These are phyloP conservation scores for Nyleta sp. DNA, from an alignment of 2,888 invertebrate species.

Conservation along the genomic window DNA sequence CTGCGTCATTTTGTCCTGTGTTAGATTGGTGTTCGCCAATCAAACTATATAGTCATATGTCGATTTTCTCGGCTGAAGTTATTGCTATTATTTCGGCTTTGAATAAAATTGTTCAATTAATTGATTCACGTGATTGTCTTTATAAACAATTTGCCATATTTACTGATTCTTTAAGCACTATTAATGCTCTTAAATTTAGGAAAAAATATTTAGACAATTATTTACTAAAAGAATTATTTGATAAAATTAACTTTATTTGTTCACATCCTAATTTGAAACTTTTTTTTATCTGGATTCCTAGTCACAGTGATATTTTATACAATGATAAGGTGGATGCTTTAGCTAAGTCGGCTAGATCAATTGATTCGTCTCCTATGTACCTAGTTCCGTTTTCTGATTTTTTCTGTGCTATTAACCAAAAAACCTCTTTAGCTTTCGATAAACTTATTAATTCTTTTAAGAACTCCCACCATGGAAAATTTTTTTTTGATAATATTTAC, in stretches of 20 bases:
- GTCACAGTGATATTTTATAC: constrained; percentile 1
- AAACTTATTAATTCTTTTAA: neutral
- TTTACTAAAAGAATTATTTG: neutral
- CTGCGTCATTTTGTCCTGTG: neutral
- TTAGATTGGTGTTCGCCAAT: neutral
- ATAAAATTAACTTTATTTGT: neutral
- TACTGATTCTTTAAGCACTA: constrained; percentile 4
- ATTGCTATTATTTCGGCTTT: constrained; percentile 3
- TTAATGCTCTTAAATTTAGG: neutral
- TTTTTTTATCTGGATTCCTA: constrained; percentile 7
- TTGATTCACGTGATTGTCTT: neutral
- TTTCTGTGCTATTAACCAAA: neutral
- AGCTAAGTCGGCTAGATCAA: constrained; percentile 7
- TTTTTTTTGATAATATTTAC: neutral
- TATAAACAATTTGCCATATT: constrained; percentile 1
- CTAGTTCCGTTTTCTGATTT: constrained; percentile 15
- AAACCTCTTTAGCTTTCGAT: neutral
- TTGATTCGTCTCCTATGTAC: neutral
- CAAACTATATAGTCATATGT: constrained; percentile 7
- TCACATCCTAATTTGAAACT: neutral
- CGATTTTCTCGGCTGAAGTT: constrained; percentile 17
- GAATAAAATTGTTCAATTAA: constrained; percentile 2
- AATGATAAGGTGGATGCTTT: constrained; percentile 14
- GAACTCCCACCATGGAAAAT: neutral
- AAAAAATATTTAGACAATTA: constrained; percentile 12